Conservation (phyloP, 2,888 invertebrate genomes). For the Venusia cambrica region DNA sequence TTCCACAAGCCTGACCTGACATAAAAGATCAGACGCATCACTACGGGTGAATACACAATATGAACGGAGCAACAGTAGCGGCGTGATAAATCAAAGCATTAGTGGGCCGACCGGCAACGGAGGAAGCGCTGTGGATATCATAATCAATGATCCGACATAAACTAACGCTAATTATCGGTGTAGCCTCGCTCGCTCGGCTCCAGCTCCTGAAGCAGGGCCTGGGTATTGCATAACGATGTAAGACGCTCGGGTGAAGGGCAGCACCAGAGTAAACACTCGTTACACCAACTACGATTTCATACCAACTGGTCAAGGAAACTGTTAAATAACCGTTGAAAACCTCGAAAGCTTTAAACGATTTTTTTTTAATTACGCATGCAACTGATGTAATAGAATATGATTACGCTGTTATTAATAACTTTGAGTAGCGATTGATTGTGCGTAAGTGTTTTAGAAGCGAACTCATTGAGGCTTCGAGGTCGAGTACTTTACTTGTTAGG, state of each 20-base stretch:
- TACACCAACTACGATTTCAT: slow-evolving; percentile 64
- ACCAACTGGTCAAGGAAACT: slow-evolving; percentile 71
- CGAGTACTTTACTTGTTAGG: slow-evolving; percentile 49
- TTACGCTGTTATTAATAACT: slow-evolving; percentile 35
- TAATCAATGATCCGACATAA: slow-evolving; percentile 47
- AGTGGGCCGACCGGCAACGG: slow-evolving; percentile 46
- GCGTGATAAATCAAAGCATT: slow-evolving; percentile 63
- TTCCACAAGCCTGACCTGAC: slow-evolving; percentile 40
- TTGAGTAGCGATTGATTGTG: slow-evolving; percentile 34
- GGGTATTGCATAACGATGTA: slow-evolving; percentile 57
- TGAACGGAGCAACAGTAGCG: slow-evolving; percentile 43
- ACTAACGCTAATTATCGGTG: slow-evolving; percentile 44
- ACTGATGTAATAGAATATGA: slow-evolving; percentile 35
- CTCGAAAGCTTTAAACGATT: slow-evolving; percentile 36
- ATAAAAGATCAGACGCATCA: slow-evolving; percentile 36
- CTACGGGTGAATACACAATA: slow-evolving; percentile 34
- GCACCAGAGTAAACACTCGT: slow-evolving; percentile 59
- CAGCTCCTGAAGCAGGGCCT: slow-evolving; percentile 47
- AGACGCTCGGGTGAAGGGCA: slow-evolving; percentile 58
- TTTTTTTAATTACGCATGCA: slow-evolving; percentile 36
- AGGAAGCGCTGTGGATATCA: slow-evolving; percentile 48
- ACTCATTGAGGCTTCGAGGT: slow-evolving; percentile 45
- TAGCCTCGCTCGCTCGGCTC: slow-evolving; percentile 28
- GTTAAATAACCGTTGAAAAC: slow-evolving; percentile 54
- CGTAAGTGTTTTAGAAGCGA: slow-evolving; percentile 38